Conservation (phyloP, 2,888 invertebrate species). For the Pomacea canaliculata region DNA sequence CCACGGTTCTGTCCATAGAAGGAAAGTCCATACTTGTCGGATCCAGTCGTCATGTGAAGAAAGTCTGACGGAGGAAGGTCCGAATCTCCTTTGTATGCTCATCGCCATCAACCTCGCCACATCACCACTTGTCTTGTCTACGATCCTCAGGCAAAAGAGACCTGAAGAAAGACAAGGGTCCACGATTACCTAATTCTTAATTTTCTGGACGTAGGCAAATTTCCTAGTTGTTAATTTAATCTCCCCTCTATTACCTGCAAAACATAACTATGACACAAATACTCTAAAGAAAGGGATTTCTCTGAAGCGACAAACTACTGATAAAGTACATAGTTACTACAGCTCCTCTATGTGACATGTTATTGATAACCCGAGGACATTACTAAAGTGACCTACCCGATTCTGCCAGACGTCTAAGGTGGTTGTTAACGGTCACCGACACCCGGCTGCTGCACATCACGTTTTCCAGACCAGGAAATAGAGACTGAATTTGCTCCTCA, state of each 20-base stretch:
- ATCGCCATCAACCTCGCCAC: slow-evolving; percentile 7
- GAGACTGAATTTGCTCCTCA: background rate
- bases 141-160: background rate
- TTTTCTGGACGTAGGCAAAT: too few species aligned
- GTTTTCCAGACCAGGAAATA: slow-evolving; percentile 10
- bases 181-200: too few species aligned
- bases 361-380: too few species aligned
- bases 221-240: too few species aligned
- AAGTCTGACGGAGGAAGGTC: background rate
- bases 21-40: slow-evolving; percentile 14
- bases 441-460: slow-evolving; percentile 2
- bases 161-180: background rate
- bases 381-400: background rate
- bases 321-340: too few species aligned
- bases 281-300: too few species aligned
- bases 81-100: slow-evolving; percentile 11
- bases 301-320: too few species aligned
- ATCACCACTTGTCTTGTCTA: background rate
- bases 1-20: background rate
- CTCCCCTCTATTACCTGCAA: too few species aligned
- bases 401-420: background rate
- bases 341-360: too few species aligned
- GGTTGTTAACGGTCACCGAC: background rate
- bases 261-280: too few species aligned
- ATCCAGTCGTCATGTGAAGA: slow-evolving; percentile 5